Evolutionary conservation across 2,888 invertebrate species (phyloP).

Genomic region (Pogonocherus hispidulus): DNA sequence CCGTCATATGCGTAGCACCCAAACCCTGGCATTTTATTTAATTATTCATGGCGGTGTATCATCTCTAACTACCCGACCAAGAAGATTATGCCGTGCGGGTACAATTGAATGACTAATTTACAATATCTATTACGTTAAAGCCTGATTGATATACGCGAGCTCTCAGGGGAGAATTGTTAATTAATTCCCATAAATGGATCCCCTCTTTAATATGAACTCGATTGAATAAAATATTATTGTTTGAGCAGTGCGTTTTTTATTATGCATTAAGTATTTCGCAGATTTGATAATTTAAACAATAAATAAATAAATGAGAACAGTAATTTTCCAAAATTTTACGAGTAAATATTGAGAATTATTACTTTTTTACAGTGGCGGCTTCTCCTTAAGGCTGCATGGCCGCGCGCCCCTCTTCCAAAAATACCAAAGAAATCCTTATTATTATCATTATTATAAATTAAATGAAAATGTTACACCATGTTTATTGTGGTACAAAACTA

Average conservation of each 20-base stretch:
- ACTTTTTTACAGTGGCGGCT: too few relatives aligned
- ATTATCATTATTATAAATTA: too few relatives aligned
- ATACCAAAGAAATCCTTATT: too few relatives aligned
- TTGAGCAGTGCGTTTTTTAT: background rate
- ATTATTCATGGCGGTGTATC: slow-evolving; percentile 33
- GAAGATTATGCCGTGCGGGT: slow-evolving; percentile 25
- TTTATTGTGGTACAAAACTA: too few relatives aligned
- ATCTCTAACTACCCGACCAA: slow-evolving; percentile 30
- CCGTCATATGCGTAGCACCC: slow-evolving; percentile 24
- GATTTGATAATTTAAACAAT: too few relatives aligned
- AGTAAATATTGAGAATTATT: too few relatives aligned
- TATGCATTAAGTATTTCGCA: background rate
- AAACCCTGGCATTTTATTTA: slow-evolving; percentile 25
- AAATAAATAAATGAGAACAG: too few relatives aligned
- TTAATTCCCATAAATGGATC: slow-evolving; percentile 26
- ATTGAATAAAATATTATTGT: slow-evolving; percentile 18
- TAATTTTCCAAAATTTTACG: too few relatives aligned
- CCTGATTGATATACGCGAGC: slow-evolving; percentile 35
- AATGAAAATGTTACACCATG: too few relatives aligned
- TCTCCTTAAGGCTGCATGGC: too few relatives aligned
- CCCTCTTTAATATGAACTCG: slow-evolving; percentile 27
- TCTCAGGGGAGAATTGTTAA: slow-evolving; percentile 26
- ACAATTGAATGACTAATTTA: slow-evolving; percentile 35
- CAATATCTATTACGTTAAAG: slow-evolving; percentile 34
- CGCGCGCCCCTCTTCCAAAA: too few relatives aligned